Evolutionary conservation across 2,113 vertebrate genomes (phyloP).

Genomic region (Equus przewalskii): DNA sequence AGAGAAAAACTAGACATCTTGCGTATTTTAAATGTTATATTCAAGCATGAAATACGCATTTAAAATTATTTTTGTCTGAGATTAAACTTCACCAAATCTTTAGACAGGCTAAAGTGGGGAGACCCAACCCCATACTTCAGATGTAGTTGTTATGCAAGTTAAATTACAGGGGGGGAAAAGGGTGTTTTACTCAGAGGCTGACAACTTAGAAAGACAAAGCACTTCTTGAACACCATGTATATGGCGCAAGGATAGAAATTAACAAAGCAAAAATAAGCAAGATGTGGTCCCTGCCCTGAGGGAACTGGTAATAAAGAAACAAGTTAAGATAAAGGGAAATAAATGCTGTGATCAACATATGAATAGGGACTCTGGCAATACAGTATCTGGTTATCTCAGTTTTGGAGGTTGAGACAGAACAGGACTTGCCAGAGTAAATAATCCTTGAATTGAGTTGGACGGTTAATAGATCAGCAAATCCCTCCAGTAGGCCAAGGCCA

Average conservation of each 20-base stretch:
- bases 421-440: not conserved
- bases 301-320: not conserved
- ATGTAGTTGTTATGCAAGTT: not conserved
- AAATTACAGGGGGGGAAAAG: not conserved
- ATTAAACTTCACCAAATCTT: not conserved
- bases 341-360: not conserved
- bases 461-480: not conserved
- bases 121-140: not conserved
- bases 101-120: not conserved
- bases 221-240: not conserved
- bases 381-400: not conserved
- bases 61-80: conserved; percentile 5
- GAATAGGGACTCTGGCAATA: not conserved
- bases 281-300: not conserved
- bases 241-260: not conserved
- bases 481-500: not conserved
- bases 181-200: not conserved
- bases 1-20: not conserved
- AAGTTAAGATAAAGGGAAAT: not conserved
- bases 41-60: not conserved
- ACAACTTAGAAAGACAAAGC: not conserved
- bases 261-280: conserved; percentile 1
- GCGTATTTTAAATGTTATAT: not conserved
- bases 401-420: not conserved
- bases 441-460: not conserved